Percentiles rank a stretch among this genome's conserved stretches.
phyloP scores from a whole-genome alignment of 2,888 invertebrate genomes.

The Euspilapteryx auroguttella region DNA sequence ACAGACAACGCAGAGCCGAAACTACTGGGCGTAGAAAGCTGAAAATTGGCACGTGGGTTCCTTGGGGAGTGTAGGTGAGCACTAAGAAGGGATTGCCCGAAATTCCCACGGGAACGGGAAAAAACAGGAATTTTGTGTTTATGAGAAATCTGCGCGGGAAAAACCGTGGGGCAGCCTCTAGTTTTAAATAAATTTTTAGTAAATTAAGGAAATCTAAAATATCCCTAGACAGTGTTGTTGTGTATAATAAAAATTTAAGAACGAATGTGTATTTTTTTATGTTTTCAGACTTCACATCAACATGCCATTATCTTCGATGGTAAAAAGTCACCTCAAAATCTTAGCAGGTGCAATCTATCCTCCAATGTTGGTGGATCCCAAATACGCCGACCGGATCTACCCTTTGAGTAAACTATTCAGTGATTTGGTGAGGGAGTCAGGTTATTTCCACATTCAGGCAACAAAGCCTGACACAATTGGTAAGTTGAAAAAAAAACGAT shows the following conservation, averaged over 20 bases:
- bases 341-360: slow-evolving; percentile 55
- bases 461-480: slow-evolving; percentile 86
- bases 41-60: too few species aligned
- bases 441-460: slow-evolving; percentile 75
- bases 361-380: slow-evolving; percentile 36
- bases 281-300: slow-evolving; percentile 67
- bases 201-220: too few species aligned
- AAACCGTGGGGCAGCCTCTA: too few species aligned
- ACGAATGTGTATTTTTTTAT: slow-evolving; percentile 14
- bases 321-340: slow-evolving; percentile 25
- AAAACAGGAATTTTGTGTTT: too few species aligned
- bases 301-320: slow-evolving; percentile 54
- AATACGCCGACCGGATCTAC: slow-evolving; percentile 43
- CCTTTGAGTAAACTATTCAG: slow-evolving; percentile 34
- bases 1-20: too few species aligned
- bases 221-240: too few species aligned
- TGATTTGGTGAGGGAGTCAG: slow-evolving; percentile 47
- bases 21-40: too few species aligned
- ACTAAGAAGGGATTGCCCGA: too few species aligned
- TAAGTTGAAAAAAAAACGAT: slow-evolving; percentile 33
- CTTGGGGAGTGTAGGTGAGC: too few species aligned
- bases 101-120: too few species aligned
- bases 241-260: not conserved
- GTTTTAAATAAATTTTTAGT: too few species aligned
- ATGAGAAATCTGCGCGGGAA: too few species aligned